Base-by-base conservation (phyloP, 2,113 vertebrate genomes). In the Anguilla japonica region DNA sequence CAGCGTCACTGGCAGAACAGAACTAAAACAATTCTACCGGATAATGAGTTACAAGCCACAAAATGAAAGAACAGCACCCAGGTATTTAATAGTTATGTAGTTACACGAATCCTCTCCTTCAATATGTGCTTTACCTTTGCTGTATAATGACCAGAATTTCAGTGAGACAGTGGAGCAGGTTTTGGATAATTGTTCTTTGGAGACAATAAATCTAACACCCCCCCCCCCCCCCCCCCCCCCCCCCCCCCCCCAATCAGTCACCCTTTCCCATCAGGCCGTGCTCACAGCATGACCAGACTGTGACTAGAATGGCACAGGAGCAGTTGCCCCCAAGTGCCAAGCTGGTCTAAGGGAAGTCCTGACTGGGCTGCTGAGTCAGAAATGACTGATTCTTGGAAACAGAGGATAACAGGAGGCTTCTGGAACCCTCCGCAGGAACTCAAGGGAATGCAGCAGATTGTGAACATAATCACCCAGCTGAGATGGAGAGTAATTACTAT, bases 41-140 rank as follows among this genome's bases (percentile, higher is more conserved):
- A 75, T 71, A 71, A 71, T 71, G 16, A 71, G 63, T 71, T 71
- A 71, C 63, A n/a, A n/a, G 63, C 63, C 63, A 71, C 63, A 71
- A 75, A 34, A 75, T 22, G 71, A 29, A 75, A 75, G 71, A 34
- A 75, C 71, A 75, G 71, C 26, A 34, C 9, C n/a, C 71, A 75
- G n/a, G n/a, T 75, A 75, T 29, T 75, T 75, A 34, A 75, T 34
- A 75, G n/a, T 9, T 26, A 75, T n/a, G 71, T 34, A 9, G 26
- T 75, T 29, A n/a, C 71, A 67, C 60, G 20, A 22, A 5, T 11
- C 60, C 60, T 1, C 22, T 67, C 18, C 20, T 8, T 8, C 60
- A 67, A 67, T 26, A 75, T 75, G 9, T 29, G 26, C n/a, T 75
- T n/a, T 29, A 75, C 71, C n/a, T 75, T 67, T 75, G 8, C 26